A percentile compares a stretch with the other conserved stretches of the same genome.
phyloP scores from a whole-genome alignment of 2,888 invertebrate genomes.

The Myopa testacea region DNA sequence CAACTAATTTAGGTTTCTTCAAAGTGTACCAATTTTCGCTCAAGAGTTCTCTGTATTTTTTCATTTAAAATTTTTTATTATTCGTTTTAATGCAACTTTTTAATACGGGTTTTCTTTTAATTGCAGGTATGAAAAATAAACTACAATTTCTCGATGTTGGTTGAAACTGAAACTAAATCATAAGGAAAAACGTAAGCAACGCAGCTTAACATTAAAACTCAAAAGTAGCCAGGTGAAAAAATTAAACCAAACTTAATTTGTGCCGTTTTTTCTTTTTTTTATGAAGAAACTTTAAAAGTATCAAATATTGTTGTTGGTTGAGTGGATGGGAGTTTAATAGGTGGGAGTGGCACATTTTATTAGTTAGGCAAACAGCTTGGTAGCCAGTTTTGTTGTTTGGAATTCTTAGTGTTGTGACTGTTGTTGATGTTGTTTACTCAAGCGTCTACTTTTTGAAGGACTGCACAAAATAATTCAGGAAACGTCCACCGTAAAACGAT shows the following conservation, averaged over 20 bases:
- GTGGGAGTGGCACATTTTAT: no score
- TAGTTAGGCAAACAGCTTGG: no score
- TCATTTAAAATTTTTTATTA: not conserved
- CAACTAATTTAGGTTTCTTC: not conserved
- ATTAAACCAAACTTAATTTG: constrained; percentile 18
- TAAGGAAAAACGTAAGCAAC: not conserved
- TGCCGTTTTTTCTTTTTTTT: not conserved
- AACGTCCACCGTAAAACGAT: constrained; percentile 28
- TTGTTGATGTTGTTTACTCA: no score
- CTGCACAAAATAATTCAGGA: constrained; percentile 19
- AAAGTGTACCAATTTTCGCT: no score
- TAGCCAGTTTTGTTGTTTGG: no score
- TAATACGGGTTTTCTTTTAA: constrained; percentile 6
- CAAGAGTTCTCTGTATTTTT: no score
- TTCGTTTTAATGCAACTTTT: not conserved
- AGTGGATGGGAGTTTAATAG: no score
- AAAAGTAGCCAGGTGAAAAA: no score
- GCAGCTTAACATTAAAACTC: no score
- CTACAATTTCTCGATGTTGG: not conserved
- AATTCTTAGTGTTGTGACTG: no score
- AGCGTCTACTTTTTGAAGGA: no score
- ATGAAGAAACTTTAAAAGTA: constrained; percentile 27
- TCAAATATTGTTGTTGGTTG: not conserved
- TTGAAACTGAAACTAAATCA: not conserved
- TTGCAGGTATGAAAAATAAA: constrained; percentile 19